These are phyloP conservation scores for Lamprotornis superbus DNA, from an alignment of 2,113 vertebrate genomes.

Conservation along the genomic window DNA sequence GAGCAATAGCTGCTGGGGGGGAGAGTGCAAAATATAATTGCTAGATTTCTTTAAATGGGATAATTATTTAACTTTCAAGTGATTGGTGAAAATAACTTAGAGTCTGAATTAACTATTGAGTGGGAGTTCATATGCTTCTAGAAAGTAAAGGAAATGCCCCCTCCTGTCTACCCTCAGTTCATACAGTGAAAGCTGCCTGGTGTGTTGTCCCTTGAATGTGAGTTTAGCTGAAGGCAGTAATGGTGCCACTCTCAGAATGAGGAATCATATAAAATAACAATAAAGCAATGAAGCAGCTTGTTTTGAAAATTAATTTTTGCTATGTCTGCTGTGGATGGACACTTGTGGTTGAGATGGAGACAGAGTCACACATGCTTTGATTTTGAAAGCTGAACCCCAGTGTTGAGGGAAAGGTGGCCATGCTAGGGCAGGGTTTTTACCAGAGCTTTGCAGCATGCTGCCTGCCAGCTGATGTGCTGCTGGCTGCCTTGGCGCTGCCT, in stretches of 20 bases:
- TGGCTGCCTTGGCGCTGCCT: background rate
- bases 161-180: background rate
- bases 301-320: background rate
- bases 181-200: background rate
- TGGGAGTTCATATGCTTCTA: background rate
- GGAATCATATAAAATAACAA: background rate
- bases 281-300: background rate
- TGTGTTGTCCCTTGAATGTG: background rate
- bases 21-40: background rate
- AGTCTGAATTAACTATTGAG: background rate
- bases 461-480: background rate
- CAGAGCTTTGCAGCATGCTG: background rate
- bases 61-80: constrained; percentile 35
- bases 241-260: background rate
- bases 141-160: background rate
- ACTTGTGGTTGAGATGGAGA: background rate
- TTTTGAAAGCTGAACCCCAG: background rate
- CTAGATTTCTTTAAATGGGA: background rate
- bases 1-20: background rate
- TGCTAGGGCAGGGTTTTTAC: background rate
- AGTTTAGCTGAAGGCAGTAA: background rate
- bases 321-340: fast-evolving
- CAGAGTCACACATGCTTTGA: fast-evolving
- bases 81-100: background rate
- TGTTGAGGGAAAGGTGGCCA: background rate